Evolutionary conservation across 2,113 vertebrate species (phyloP), one percentile per base, ranked within the genome.

Genomic region (Taxidea taxus): DNA sequence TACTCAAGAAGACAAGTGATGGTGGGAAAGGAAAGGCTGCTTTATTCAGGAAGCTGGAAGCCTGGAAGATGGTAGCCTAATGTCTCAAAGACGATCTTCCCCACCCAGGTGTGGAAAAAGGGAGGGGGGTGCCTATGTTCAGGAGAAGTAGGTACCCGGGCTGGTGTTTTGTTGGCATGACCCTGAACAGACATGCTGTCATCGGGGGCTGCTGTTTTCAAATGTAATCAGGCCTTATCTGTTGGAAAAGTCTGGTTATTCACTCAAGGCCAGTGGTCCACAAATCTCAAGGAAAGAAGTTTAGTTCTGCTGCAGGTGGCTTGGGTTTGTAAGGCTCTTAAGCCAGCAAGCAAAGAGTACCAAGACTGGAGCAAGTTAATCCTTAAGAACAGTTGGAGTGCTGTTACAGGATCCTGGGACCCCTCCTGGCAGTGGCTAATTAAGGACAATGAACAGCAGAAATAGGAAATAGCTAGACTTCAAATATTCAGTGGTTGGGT

Each of bases 401-500:
- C 37, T 72, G 70, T 72, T 39, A 72, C 21, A 72, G 70, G 21
- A 25, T 72, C 74, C 37, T 37, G 29, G 27, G 37, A 49, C 29
- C 27, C 54, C 54, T 51, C 31, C 25, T 4, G 16, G 44, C 10
- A 42, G 34, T 10, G 51, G 87, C 23, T 92, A 11, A 15, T 82
- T 82, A 62, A 37, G 83, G 29, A 47, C 21, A 39, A 7, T 11
- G 27, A 86, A 16, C 4, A 58, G 44, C 21, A 58, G 70, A 60
- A 49, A 58, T 6, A 23, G 42, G 29, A 82, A 62, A 6, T 6
- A 58, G 10, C 7, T 29, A 9, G 58, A 37, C 7, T 20, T 2
- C 1, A 7, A 29, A 2, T 2, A 47, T 9, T 9, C 23, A n/a
- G 1, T n/a, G 31, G 13, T 9, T 44, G 54, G 27, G 7, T n/a